phyloP scores from a whole-genome alignment of 2,113 vertebrate species.

The Perca schrenkii region DNA sequence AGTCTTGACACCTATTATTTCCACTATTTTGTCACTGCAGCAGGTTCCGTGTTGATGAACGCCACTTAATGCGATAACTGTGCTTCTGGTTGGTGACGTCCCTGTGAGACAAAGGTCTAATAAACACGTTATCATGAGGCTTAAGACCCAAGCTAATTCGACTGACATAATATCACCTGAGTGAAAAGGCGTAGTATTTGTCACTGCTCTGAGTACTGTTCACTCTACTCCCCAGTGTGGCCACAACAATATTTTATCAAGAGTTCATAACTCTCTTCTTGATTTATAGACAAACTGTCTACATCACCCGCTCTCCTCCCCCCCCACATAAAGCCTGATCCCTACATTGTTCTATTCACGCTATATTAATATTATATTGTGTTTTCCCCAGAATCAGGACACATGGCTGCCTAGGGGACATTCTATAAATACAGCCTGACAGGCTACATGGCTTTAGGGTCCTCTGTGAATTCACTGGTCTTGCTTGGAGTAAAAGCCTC shows the following conservation, averaged over 20 bases:
- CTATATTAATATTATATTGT: constrained; percentile 81
- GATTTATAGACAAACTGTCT: constrained; percentile 68
- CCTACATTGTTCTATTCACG: constrained; percentile 61
- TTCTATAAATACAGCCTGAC: constrained; percentile 83
- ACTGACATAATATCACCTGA: constrained; percentile 21
- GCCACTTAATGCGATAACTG: constrained; percentile 47
- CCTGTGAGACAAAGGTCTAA: constrained; percentile 36
- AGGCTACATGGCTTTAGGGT: constrained; percentile 78
- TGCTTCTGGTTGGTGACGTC: constrained; percentile 13
- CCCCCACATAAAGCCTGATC: constrained; percentile 47
- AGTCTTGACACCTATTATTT: constrained; percentile 52
- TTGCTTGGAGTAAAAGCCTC: constrained; percentile 72
- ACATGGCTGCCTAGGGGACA: constrained; percentile 75
- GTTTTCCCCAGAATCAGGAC: constrained; percentile 78
- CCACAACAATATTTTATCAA: constrained; percentile 42
- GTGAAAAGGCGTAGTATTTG: constrained; percentile 4
- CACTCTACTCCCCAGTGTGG: constrained; percentile 20
- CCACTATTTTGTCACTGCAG: constrained; percentile 41
- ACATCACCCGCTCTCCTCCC: constrained; percentile 52
- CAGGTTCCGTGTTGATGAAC: constrained; percentile 18
- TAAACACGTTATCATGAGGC: constrained; percentile 22
- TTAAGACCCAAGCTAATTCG: constrained; percentile 42
- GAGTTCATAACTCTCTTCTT: constrained; percentile 45
- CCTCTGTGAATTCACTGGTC: constrained; percentile 66
- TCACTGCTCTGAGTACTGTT: neutral